Percentiles rank a stretch among this genome's conserved stretches.
Conservation (phyloP, 2,113 vertebrate species). For the Trachemys scripta region DNA sequence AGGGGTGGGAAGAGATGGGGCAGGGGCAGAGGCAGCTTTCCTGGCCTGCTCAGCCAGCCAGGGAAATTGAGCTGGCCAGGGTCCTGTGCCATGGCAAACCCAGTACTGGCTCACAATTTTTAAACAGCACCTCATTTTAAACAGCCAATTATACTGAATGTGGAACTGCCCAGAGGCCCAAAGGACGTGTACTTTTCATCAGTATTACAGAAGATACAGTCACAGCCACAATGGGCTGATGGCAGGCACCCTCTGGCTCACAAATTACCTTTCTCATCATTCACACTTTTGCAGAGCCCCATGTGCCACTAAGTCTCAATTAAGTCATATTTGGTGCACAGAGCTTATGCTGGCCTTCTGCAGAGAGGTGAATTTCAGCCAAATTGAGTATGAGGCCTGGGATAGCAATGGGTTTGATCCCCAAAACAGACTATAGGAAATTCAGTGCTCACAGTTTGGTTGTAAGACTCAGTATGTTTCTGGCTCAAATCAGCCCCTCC, state of each 20-base stretch:
- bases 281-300: background rate
- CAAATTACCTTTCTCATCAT: background rate
- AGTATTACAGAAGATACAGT: background rate
- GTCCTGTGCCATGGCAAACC: too few relatives aligned
- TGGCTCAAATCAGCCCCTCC: background rate
- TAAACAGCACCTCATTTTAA: background rate
- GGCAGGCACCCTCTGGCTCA: background rate
- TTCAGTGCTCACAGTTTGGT: background rate
- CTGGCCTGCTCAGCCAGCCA: too few relatives aligned
- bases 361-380: background rate
- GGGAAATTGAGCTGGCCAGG: too few relatives aligned
- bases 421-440: background rate
- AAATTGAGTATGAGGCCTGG: background rate
- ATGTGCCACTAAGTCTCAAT: accelerated
- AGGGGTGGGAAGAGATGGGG: too few relatives aligned
- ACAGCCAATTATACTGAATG: background rate
- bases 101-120: background rate
- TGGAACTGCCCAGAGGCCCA: background rate
- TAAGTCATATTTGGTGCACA: background rate
- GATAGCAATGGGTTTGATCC: background rate
- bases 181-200: background rate
- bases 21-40: too few relatives aligned
- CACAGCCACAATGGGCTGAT: background rate
- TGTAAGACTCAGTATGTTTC: background rate
- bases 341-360: background rate